Percentiles rank a stretch among this genome's conserved stretches.
These are phyloP conservation scores for Podocnemis expansa DNA, from an alignment of 2,113 vertebrate genomes.

Conservation along the genomic window DNA sequence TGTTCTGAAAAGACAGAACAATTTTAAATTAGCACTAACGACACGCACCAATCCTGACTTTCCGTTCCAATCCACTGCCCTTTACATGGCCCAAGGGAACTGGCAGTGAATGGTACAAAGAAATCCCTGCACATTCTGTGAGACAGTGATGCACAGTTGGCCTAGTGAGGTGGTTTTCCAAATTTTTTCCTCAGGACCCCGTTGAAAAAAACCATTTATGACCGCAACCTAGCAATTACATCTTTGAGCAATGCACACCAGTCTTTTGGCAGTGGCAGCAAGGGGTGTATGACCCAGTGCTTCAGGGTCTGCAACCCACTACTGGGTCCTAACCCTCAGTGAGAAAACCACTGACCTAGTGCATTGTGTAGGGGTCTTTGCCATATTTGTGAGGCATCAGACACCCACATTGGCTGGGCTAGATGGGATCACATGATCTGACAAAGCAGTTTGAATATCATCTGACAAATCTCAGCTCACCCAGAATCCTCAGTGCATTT, in stretches of 20 bases:
- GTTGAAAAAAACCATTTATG: too few relatives aligned
- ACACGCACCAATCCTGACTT: slow-evolving; percentile 2
- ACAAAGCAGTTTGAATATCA: background rate
- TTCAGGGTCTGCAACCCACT: too few relatives aligned
- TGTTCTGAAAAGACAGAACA: background rate
- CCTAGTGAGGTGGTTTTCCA: too few relatives aligned
- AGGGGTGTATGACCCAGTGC: too few relatives aligned
- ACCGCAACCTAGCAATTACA: too few relatives aligned
- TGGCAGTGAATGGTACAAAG: background rate
- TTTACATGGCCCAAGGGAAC: background rate
- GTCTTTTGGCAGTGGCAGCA: too few relatives aligned
- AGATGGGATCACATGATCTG: background rate
- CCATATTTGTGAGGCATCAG: background rate
- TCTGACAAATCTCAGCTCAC: background rate
- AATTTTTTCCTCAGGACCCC: too few relatives aligned
- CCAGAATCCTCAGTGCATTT: background rate
- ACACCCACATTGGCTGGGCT: background rate
- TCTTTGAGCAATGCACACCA: too few relatives aligned
- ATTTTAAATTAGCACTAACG: background rate
- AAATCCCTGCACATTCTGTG: background rate
- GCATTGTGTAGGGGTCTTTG: background rate
- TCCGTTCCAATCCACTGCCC: background rate
- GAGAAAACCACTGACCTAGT: too few relatives aligned
- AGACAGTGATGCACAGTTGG: background rate
- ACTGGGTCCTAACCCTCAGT: too few relatives aligned